Conservation (phyloP, 2,113 vertebrate species). For the Notarius quadriscutis region DNA sequence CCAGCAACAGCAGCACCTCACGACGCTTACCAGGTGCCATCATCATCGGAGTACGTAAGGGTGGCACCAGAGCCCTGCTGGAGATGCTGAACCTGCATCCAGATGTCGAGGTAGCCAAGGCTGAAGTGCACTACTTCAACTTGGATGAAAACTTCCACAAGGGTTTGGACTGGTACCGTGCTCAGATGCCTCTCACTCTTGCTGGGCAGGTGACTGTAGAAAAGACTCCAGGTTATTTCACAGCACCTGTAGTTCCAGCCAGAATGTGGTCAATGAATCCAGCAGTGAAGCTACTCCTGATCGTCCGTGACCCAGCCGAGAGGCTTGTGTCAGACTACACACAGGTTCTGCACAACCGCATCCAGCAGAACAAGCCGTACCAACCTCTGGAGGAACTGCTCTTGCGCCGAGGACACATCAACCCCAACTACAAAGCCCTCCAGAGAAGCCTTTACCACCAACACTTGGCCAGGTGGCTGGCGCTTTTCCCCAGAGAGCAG, state of each 20-base stretch:
- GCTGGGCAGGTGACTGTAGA: constrained; percentile 76
- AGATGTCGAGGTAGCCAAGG: constrained; percentile 75
- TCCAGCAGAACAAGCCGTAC: constrained; percentile 74
- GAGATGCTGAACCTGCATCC: constrained; percentile 83
- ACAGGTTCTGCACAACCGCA: constrained; percentile 79
- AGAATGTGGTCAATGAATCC: constrained; percentile 72
- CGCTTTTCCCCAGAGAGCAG: constrained; percentile 73
- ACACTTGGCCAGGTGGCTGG: constrained; percentile 74
- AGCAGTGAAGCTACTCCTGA: constrained; percentile 73
- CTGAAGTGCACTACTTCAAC: constrained; percentile 81
- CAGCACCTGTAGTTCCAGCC: constrained; percentile 67
- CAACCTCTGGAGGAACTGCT: constrained; percentile 73
- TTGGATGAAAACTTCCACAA: constrained; percentile 75
- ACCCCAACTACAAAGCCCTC: constrained; percentile 75
- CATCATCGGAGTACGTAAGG: constrained; percentile 80
- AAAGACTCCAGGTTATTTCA: constrained; percentile 81
- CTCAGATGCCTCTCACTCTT: constrained; percentile 76
- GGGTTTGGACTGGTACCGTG: constrained; percentile 77
- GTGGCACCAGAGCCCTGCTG: constrained; percentile 78
- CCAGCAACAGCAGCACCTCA: constrained; percentile 56
- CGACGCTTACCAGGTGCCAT: constrained; percentile 75
- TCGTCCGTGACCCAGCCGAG: constrained; percentile 78
- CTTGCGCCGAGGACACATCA: constrained; percentile 65
- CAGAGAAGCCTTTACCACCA: constrained; percentile 79
- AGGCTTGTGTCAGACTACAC: constrained; percentile 82